Evolutionary conservation across 2,113 vertebrate species (phyloP).

Genomic region (Odontophorus gujanensis): DNA sequence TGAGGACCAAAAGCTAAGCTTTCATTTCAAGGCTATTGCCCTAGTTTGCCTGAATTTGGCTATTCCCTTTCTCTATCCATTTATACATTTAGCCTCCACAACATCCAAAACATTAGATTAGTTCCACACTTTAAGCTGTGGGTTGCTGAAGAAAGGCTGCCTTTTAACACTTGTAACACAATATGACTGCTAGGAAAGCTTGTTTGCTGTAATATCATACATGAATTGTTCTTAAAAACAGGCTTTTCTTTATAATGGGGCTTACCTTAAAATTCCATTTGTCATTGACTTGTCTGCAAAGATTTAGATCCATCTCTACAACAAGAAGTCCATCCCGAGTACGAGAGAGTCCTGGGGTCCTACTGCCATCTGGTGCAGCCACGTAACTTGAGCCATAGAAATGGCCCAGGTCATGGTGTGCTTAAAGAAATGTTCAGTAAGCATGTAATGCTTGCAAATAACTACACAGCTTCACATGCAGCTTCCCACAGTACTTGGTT

Average conservation of each 20-base stretch:
- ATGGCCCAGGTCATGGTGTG: constrained; percentile 90
- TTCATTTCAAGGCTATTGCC: neutral
- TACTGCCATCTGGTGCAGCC: constrained; percentile 89
- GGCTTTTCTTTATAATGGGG: neutral
- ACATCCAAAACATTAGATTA: neutral
- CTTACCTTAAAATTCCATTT: constrained; percentile 95
- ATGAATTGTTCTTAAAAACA: neutral
- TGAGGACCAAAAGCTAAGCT: neutral
- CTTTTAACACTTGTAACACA: neutral
- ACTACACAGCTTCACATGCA: neutral
- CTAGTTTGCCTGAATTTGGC: neutral
- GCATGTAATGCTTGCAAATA: neutral
- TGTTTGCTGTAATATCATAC: neutral
- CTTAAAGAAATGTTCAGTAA: constrained; percentile 68
- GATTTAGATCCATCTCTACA: constrained; percentile 91
- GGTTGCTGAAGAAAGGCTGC: neutral
- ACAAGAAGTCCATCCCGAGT: constrained; percentile 90
- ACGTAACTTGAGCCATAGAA: constrained; percentile 97
- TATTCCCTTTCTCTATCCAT: neutral
- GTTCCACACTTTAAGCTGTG: neutral
- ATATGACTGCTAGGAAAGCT: neutral
- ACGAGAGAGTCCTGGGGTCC: constrained; percentile 90
- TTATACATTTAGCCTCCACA: neutral
- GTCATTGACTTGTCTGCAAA: constrained; percentile 91
- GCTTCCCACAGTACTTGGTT: neutral